Conservation (phyloP, 2,888 invertebrate genomes). For the Minunthozetes semirufus region DNA sequence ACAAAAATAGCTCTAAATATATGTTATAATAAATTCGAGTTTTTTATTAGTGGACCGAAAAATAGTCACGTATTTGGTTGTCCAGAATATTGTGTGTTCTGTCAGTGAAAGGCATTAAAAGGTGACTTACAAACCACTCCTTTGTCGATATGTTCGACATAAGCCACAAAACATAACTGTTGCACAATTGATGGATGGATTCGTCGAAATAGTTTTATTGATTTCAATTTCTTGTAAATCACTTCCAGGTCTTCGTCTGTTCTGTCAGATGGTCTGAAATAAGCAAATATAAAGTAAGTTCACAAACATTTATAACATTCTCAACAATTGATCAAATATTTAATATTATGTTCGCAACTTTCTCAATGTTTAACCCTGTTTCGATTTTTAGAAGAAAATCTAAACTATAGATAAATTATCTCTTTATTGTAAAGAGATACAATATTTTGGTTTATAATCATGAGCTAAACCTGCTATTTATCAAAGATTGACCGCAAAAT, state of each 20-base stretch:
- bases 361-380: too few species aligned
- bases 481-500: too few species aligned
- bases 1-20: too few species aligned
- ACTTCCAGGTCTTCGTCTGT: conserved; percentile 65
- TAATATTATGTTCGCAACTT: too few species aligned
- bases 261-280: conserved; percentile 61
- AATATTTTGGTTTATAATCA: too few species aligned
- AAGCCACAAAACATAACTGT: conserved; percentile 66
- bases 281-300: not conserved
- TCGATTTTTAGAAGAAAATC: too few species aligned
- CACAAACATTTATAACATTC: not conserved
- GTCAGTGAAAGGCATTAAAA: not conserved
- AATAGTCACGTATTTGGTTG: not conserved
- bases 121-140: conserved; percentile 64
- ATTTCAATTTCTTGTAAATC: conserved; percentile 60
- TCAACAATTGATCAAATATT: too few species aligned
- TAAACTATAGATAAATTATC: too few species aligned
- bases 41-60: too few species aligned
- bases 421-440: too few species aligned
- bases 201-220: conserved; percentile 54
- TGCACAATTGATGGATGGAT: conserved; percentile 63
- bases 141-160: conserved; percentile 69
- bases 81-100: not conserved
- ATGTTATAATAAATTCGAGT: too few species aligned
- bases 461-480: too few species aligned